phyloP scores from a whole-genome alignment of 2,888 invertebrate genomes.

The Rhamnusium bicolor region DNA sequence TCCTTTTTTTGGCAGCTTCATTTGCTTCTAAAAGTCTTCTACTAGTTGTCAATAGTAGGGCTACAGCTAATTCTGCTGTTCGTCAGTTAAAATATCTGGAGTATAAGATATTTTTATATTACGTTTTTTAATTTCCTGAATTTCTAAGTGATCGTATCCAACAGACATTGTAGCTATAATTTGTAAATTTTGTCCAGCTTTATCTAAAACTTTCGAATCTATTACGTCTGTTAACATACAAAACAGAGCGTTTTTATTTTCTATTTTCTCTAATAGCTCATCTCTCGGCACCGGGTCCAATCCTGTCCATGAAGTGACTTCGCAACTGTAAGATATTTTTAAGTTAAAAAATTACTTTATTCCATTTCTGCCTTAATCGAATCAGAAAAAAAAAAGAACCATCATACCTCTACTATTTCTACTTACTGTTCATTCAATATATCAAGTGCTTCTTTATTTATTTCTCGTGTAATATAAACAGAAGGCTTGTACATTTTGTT shows the following conservation, averaged over 20 bases:
- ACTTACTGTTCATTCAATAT: slow-evolving; percentile 73
- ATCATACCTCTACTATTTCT: too few relatives aligned
- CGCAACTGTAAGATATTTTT: slow-evolving; percentile 70
- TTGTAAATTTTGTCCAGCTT: slow-evolving; percentile 83
- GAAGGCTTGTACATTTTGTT: slow-evolving; percentile 71
- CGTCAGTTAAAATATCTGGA: slow-evolving; percentile 90
- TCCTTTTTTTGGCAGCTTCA: slow-evolving; percentile 79
- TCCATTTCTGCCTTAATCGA: too few relatives aligned
- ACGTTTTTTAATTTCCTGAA: slow-evolving; percentile 81
- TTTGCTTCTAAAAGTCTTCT: slow-evolving; percentile 88
- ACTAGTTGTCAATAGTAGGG: slow-evolving; percentile 86
- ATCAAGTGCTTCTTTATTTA: slow-evolving; percentile 78
- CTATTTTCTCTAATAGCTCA: slow-evolving; percentile 80
- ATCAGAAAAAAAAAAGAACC: too few relatives aligned
- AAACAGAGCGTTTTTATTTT: slow-evolving; percentile 84
- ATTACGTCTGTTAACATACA: slow-evolving; percentile 90
- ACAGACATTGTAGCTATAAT: slow-evolving; percentile 93
- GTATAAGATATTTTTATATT: slow-evolving; percentile 90
- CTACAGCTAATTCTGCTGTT: slow-evolving; percentile 91
- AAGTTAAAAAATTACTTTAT: neutral
- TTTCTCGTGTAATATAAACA: slow-evolving; percentile 83
- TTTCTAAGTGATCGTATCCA: slow-evolving; percentile 90
- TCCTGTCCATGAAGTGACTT: slow-evolving; percentile 77
- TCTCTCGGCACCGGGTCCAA: slow-evolving; percentile 78
- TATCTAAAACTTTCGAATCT: slow-evolving; percentile 83